Evolutionary conservation across 2,113 vertebrate species (phyloP), one percentile per base, ranked within the genome.

Genomic region (Halichoeres trimaculatus): DNA sequence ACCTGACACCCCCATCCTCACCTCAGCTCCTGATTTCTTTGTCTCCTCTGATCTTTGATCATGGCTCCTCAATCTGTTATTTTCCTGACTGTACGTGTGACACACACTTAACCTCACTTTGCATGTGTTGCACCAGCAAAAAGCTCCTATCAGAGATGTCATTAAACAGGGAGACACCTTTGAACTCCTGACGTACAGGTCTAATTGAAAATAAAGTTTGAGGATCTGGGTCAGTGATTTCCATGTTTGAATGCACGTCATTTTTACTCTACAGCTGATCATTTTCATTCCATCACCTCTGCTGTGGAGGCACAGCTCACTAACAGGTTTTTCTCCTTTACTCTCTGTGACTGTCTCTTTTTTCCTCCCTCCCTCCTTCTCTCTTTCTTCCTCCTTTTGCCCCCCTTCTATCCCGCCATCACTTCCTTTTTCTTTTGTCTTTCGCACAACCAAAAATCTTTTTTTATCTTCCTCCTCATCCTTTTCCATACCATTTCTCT

Each of bases 301-400:
- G 67, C 74, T 74, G 84, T 83, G 87, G 86, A 78, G 87, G 79
- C 84, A 72, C 65, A 77, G 84, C 83, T 88, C 84, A 88, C 88
- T 91, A 89, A 89, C 86, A 84, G 53, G 70, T 78, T 86, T 45
- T 74, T 84, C 67, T 76, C 56, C 69, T 81, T 68, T 70, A 69
- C 76, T 77, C 24, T 90, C 73, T 88, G 57, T 85, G 74, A 85
- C 87, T 83, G 50, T 84, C 71, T 85, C 38, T 78, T 52, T 74
- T 71, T 47, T 60, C 60, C 45, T 67, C 76, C 45, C 10, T 11
- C 17, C 45, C 64, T 76, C 45, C 10, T 11, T 17, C 40, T 78
- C 82, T 74, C 69, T 57, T 67, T 65, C 10, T 56, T 66, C 70
- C 64, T 71, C 52, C 62, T 36, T 6, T 24, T 14, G 12, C 22